Conservation (phyloP, 2,888 invertebrate species). For the Osedax fenrisi region DNA sequence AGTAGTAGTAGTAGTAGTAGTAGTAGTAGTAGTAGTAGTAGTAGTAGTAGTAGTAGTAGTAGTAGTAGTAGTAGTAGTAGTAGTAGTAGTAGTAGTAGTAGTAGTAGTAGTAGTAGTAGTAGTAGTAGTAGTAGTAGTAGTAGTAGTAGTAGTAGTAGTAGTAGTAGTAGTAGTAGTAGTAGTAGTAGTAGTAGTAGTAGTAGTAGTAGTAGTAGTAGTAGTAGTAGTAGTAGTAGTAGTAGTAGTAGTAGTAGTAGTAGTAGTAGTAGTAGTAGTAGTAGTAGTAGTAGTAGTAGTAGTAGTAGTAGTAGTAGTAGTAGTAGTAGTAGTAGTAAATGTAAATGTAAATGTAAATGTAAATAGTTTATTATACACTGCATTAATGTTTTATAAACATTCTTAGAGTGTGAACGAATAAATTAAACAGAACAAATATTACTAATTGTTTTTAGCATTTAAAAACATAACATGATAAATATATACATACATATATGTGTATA, state of each 20-base stretch:
- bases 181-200: neutral
- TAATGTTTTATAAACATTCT: no score
- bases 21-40: neutral
- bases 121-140: neutral
- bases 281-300: neutral
- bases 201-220: neutral
- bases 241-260: conserved; percentile 1
- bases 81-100: neutral
- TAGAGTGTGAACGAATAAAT: no score
- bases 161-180: neutral
- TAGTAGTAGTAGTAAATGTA: neutral
- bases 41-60: neutral
- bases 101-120: conserved; percentile 1
- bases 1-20: neutral
- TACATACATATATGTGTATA: no score
- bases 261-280: neutral
- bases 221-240: neutral
- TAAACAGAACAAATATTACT: no score
- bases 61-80: neutral
- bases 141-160: neutral
- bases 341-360: no score
- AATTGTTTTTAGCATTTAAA: no score
- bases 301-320: neutral
- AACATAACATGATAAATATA: no score
- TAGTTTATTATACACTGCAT: no score